phyloP scores from a whole-genome alignment of 1,140 invertebrate genomes.

The Micrasema minimum region DNA sequence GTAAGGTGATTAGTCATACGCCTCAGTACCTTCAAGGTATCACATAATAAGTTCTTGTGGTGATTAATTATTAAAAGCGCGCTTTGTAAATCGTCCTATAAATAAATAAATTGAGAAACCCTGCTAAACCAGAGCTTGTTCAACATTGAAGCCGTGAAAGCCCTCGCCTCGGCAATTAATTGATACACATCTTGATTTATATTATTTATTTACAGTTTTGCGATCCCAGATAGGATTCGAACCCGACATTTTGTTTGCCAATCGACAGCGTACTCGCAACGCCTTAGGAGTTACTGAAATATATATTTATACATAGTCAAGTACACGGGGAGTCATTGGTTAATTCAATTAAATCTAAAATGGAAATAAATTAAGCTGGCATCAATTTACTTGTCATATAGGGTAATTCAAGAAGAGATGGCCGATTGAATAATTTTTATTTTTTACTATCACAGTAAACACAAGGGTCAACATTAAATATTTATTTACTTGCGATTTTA shows the following conservation, averaged over 20 bases:
- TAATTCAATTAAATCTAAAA: slow-evolving; percentile 15
- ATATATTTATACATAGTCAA: too few relatives aligned
- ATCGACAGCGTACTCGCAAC: neutral
- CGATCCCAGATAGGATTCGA: slow-evolving; percentile 25
- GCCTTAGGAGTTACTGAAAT: neutral
- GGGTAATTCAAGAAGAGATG: neutral
- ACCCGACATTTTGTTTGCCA: slow-evolving; percentile 17
- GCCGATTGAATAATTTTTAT: neutral
- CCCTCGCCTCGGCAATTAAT: slow-evolving; percentile 39
- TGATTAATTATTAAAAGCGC: too few relatives aligned
- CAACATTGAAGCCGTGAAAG: slow-evolving; percentile 23
- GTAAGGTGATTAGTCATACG: too few relatives aligned
- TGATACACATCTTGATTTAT: slow-evolving; percentile 45
- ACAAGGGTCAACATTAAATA: too few relatives aligned
- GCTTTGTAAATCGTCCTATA: too few relatives aligned
- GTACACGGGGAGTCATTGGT: slow-evolving; percentile 3
- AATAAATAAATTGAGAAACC: neutral
- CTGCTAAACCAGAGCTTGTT: slow-evolving; percentile 23
- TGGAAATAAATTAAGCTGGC: neutral
- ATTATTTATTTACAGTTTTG: slow-evolving; percentile 44
- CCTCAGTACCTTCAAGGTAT: too few relatives aligned
- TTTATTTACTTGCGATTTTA: too few relatives aligned
- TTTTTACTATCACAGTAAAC: neutral
- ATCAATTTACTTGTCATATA: neutral
- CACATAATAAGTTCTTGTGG: too few relatives aligned